Percentiles rank a stretch among this genome's conserved stretches.
These are phyloP conservation scores for Clanis bilineata DNA, from an alignment of 2,888 invertebrate genomes.

Conservation along the genomic window DNA sequence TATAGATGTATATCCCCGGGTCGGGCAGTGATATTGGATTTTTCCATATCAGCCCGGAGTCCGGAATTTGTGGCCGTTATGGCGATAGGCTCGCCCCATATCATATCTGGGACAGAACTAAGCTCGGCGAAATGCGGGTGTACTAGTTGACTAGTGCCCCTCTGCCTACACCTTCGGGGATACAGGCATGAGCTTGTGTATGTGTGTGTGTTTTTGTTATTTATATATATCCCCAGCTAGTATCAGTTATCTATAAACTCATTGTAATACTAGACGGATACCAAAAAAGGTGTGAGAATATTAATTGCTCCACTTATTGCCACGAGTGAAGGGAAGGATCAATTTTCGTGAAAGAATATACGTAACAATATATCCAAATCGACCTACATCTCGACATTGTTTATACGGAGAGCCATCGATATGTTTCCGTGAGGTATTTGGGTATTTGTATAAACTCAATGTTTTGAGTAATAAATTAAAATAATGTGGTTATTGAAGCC, in stretches of 20 bases:
- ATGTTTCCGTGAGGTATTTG: neutral
- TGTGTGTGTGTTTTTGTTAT: no score
- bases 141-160: no score
- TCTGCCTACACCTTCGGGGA: no score
- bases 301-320: slow-evolving; percentile 6
- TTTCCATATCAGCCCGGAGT: no score
- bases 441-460: neutral
- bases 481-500: neutral
- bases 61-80: no score
- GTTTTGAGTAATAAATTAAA: neutral
- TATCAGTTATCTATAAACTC: neutral
- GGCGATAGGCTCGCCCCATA: no score
- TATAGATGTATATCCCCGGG: no score
- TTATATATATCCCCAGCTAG: no score
- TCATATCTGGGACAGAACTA: no score
- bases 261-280: neutral
- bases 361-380: slow-evolving; percentile 25
- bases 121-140: no score
- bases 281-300: neutral
- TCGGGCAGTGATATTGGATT: no score
- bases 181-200: no score
- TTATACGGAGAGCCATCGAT: neutral
- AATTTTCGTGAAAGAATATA: slow-evolving; percentile 17
- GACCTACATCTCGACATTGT: neutral
- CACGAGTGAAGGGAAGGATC: neutral